These are phyloP conservation scores for Aphodius sticticus DNA, from an alignment of 2,888 invertebrate species.

Conservation along the genomic window DNA sequence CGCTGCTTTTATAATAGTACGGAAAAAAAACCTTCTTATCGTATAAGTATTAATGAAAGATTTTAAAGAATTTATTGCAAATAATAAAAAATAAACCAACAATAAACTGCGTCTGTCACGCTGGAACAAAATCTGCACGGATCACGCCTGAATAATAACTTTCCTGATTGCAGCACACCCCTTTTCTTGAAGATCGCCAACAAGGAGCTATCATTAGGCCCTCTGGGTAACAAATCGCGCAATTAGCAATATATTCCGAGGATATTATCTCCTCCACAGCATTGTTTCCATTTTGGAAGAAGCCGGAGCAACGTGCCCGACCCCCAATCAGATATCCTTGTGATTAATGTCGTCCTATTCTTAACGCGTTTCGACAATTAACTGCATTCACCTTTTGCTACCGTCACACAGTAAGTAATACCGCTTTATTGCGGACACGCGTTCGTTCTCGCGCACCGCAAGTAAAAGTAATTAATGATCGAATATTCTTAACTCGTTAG, in stretches of 20 bases:
- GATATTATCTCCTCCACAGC: conserved; percentile 4
- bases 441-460: conserved; percentile 30
- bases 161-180: conserved; percentile 8
- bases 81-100: no score
- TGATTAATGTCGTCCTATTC: conserved; percentile 36
- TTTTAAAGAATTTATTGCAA: no score
- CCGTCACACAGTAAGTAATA: conserved; percentile 13
- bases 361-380: conserved; percentile 34
- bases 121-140: not conserved
- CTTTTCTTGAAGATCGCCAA: conserved; percentile 33
- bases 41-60: no score
- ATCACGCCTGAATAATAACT: not conserved
- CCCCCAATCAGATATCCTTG: conserved; percentile 33
- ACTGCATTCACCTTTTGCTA: conserved; percentile 36
- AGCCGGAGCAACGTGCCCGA: conserved; percentile 20
- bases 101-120: no score
- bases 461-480: conserved; percentile 28
- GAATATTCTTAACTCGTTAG: conserved; percentile 37
- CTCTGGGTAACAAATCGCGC: conserved; percentile 41
- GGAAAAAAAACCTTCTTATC: no score
- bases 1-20: no score
- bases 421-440: conserved; percentile 32
- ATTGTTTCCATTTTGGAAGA: conserved; percentile 4
- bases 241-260: conserved; percentile 40
- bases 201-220: conserved; percentile 39